A percentile compares a stretch with the other conserved stretches of the same genome.
phyloP scores from a whole-genome alignment of 1,140 invertebrate genomes.

The Sycophaga agraensis region DNA sequence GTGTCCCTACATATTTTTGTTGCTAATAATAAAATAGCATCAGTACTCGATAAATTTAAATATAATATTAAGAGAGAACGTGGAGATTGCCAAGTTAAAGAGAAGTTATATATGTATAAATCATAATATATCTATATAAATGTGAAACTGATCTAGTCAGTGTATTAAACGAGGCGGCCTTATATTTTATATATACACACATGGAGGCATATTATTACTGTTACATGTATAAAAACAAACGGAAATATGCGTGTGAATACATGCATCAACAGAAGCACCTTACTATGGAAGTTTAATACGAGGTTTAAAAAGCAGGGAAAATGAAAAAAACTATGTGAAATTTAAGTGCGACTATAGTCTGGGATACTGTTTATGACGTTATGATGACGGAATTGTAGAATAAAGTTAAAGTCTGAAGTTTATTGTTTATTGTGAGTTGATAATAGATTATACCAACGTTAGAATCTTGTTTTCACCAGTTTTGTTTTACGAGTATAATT shows the following conservation, averaged over 20 bases:
- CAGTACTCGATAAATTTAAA: constrained; percentile 28
- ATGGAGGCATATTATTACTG: constrained; percentile 13
- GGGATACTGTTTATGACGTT: neutral
- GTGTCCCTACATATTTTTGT: constrained; percentile 53
- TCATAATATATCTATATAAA: constrained; percentile 32
- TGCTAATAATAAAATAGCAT: constrained; percentile 34
- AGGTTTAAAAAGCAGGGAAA: neutral
- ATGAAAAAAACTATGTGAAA: constrained; percentile 14
- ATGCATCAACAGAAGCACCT: constrained; percentile 31
- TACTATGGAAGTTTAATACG: constrained; percentile 1
- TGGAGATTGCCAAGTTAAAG: constrained; percentile 36
- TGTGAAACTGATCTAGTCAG: constrained; percentile 59
- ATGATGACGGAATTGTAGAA: constrained; percentile 15
- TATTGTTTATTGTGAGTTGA: neutral
- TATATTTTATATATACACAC: constrained; percentile 54
- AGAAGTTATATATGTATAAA: constrained; percentile 27
- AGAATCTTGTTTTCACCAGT: neutral
- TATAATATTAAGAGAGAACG: constrained; percentile 26
- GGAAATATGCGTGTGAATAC: too few relatives aligned
- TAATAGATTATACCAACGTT: neutral
- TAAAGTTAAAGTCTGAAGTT: constrained; percentile 28
- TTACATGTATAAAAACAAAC: constrained; percentile 11
- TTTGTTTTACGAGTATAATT: too few relatives aligned
- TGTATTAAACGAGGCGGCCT: constrained; percentile 59
- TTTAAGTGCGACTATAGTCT: too few relatives aligned